Conservation (phyloP, 2,797 vertebrate genomes). For the Tokudaia muenninki region DNA sequence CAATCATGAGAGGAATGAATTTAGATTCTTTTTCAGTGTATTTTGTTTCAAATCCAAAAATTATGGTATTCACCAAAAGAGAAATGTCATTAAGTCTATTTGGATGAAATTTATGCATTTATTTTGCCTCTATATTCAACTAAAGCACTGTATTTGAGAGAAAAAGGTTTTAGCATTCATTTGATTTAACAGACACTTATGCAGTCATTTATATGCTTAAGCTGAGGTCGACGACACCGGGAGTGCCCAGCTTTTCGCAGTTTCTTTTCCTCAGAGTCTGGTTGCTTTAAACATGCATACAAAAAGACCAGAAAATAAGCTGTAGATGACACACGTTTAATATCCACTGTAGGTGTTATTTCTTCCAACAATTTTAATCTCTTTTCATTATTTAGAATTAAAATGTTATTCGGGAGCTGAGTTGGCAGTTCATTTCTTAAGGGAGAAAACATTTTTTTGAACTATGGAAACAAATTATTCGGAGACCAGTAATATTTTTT, state of each 20-base stretch:
- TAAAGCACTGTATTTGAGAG: not conserved
- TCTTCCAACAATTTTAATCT: not conserved
- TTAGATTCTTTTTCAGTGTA: not conserved
- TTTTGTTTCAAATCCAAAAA: constrained; percentile 37
- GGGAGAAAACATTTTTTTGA: not conserved
- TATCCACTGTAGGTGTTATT: not conserved
- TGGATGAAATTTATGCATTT: not conserved
- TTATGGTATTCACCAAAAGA: not conserved
- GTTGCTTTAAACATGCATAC: not conserved
- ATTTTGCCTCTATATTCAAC: constrained; percentile 10
- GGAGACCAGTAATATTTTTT: not conserved
- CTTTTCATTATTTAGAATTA: constrained; percentile 24
- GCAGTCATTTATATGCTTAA: not conserved
- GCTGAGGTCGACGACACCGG: not conserved
- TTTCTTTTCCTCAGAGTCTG: not conserved
- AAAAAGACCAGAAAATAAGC: not conserved
- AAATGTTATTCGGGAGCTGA: constrained; percentile 14
- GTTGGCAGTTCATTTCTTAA: not conserved
- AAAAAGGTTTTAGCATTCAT: not conserved
- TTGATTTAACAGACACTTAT: constrained; percentile 5
- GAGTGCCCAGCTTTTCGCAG: not conserved
- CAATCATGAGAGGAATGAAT: constrained; percentile 1
- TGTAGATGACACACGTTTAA: not conserved
- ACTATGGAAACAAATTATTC: not conserved
- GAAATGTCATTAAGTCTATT: constrained; percentile 5